These are phyloP conservation scores for Thaumetopoea pityocampa DNA, from an alignment of 1,140 invertebrate species.

Conservation along the genomic window DNA sequence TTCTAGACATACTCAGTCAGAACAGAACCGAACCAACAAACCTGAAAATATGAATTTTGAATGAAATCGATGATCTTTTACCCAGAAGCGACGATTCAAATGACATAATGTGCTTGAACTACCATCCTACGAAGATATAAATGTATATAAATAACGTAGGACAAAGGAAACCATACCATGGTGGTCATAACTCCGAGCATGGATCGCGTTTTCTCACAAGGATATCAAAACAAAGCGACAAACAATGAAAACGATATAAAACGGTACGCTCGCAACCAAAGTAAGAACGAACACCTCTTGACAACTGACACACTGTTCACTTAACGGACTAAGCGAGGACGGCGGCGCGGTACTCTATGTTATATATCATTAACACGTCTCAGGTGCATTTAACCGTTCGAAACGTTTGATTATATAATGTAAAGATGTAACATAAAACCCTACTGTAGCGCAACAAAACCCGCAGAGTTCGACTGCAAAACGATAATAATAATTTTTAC, in stretches of 20 bases:
- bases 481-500: conserved; percentile 62
- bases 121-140: conserved; percentile 56
- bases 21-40: conserved; percentile 13
- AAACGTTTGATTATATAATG: conserved; percentile 38
- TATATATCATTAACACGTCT: conserved; percentile 32
- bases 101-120: conserved; percentile 43
- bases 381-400: conserved; percentile 34
- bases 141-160: conserved; percentile 55
- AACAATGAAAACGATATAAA: conserved; percentile 48
- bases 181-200: conserved; percentile 76
- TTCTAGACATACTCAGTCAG: conserved; percentile 16
- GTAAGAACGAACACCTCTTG: conserved; percentile 55
- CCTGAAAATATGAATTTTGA: conserved; percentile 16
- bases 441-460: conserved; percentile 56
- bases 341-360: conserved; percentile 54
- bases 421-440: conserved; percentile 35
- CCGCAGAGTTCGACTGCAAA: conserved; percentile 52
- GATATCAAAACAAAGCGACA: conserved; percentile 61
- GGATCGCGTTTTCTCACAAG: conserved; percentile 68
- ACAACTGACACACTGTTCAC: conserved; percentile 61
- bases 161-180: conserved; percentile 76
- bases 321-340: conserved; percentile 68
- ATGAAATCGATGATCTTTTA: conserved; percentile 14
- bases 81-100: conserved; percentile 28
- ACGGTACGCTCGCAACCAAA: conserved; percentile 62